Base-by-base conservation (phyloP, 2,797 vertebrate species). In the Gadopsis marmoratus region DNA sequence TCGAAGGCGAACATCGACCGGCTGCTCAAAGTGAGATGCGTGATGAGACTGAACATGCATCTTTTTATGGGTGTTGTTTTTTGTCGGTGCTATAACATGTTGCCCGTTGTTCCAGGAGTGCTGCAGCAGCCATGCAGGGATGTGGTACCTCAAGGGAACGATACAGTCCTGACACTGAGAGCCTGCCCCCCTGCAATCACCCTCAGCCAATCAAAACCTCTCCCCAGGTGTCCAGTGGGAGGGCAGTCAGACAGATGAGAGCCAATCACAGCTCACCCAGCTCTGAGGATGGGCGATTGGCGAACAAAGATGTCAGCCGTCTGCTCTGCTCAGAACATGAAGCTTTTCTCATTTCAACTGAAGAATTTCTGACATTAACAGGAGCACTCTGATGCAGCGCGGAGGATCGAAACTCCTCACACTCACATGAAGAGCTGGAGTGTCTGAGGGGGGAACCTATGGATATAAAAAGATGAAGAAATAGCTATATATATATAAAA, bases 91-190 rank as follows among this genome's bases (percentile, higher is more conserved):
- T 74, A 60, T 60, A 58, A 84, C 78, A 3, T 16, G 16, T 61
- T 0, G 7, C 71, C 8, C 89, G 37, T 88, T 11, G 19, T 89
- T 86, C 2, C 82, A 99, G 98, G 98, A 99, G 90, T 99, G 98
- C 94, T 99, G 98, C 50, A 94, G 95, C 78, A 97, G 98, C 92
- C 90, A 96, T 0, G 97, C 96, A 0, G 97, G 98, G 5, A 98
- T 97, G 97, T 99, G 98, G 98, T 99, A 99, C 86, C 97, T 99
- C 76, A 99, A 98, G 86, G 98, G 98, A 74, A 99, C 98, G 0
- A 94, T 97, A 26, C 97, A 96, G 82, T 99, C 97, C 71, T 99
- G 98, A 99, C 97, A 76, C 54, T 93, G 90, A 96, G 92, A 78
- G 4, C 29, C 29, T 79, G 50, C 29, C 68, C 81, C 56, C 61